These are phyloP conservation scores for Toxostoma redivivum DNA, from an alignment of 2,113 vertebrate species.

Conservation along the genomic window DNA sequence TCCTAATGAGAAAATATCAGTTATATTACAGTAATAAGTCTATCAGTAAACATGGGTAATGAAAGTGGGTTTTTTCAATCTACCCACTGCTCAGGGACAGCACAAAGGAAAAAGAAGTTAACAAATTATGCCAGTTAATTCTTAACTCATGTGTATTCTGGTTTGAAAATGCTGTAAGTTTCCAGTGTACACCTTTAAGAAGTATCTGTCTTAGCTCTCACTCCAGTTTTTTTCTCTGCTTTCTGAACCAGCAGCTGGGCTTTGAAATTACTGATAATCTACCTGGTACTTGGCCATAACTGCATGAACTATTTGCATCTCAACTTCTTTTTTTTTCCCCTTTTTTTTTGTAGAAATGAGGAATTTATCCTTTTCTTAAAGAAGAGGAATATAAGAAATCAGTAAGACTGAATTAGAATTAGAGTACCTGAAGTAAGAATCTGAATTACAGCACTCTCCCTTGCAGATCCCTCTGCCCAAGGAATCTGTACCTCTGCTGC, in stretches of 20 bases:
- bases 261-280: neutral
- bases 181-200: neutral
- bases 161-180: neutral
- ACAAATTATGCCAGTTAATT: neutral
- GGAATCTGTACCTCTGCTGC: neutral
- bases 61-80: neutral
- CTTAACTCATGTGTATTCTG: neutral
- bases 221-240: neutral
- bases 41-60: neutral
- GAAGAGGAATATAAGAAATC: accelerated
- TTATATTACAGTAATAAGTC: neutral
- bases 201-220: neutral
- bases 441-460: neutral
- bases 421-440: too few species aligned
- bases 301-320: neutral
- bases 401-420: neutral
- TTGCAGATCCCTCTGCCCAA: neutral
- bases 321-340: too few species aligned
- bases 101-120: neutral
- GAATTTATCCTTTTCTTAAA: neutral
- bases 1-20: neutral
- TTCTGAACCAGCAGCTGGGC: neutral
- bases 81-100: neutral
- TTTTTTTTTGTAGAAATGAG: neutral
- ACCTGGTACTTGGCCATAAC: neutral